Percentiles rank a stretch among this genome's conserved stretches.
phyloP scores from a whole-genome alignment of 2,888 invertebrate genomes.

The Antheraea assamensis region DNA sequence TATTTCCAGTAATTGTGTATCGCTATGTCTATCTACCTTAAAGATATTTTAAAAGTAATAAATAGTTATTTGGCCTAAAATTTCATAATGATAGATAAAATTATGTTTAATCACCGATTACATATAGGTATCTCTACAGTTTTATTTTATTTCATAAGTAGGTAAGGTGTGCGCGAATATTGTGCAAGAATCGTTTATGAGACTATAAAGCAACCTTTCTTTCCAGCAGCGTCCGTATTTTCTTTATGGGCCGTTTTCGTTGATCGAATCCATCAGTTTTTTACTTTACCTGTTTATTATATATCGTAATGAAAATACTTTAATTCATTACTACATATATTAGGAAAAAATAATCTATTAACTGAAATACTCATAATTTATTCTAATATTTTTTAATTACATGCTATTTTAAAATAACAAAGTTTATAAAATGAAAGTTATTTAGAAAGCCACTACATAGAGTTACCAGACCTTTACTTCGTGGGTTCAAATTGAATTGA shows the following conservation, averaged over 20 bases:
- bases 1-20: no score
- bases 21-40: no score
- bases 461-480: neutral
- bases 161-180: slow-evolving; percentile 23
- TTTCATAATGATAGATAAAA: neutral
- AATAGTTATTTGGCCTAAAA: neutral
- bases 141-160: neutral
- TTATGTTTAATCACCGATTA: slow-evolving; percentile 35
- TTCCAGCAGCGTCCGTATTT: slow-evolving; percentile 40
- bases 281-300: slow-evolving; percentile 21
- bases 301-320: neutral
- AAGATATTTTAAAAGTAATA: no score
- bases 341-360: neutral
- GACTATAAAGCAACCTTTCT: slow-evolving; percentile 48
- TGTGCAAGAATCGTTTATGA: slow-evolving; percentile 40
- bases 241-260: slow-evolving; percentile 50
- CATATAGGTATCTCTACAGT: slow-evolving; percentile 38
- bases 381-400: neutral
- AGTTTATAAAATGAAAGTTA: neutral
- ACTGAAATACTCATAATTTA: neutral
- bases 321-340: neutral
- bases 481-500: neutral
- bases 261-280: slow-evolving; percentile 46
- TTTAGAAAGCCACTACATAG: neutral
- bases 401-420: neutral